A percentile compares a stretch with the other conserved stretches of the same genome.
phyloP scores from a whole-genome alignment of 2,888 invertebrate species.

The Melinopterus prodromus region DNA sequence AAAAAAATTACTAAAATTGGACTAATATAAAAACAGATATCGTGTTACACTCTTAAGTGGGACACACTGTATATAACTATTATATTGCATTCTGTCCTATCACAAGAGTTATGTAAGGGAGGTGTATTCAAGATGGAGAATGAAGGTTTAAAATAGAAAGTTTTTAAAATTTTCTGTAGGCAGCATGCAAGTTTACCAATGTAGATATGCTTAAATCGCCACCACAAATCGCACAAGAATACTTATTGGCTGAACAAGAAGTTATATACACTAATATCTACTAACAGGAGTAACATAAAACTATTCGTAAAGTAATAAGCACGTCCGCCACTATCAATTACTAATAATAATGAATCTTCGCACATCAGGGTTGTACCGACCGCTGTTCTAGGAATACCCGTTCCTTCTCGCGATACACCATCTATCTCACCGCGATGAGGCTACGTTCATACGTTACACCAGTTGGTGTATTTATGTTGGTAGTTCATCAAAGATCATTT shows the following conservation, averaged over 20 bases:
- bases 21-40: too few species aligned
- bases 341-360: neutral
- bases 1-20: too few species aligned
- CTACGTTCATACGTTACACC: neutral
- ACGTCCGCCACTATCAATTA: neutral
- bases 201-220: neutral
- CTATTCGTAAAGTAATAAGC: neutral
- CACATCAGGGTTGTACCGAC: neutral
- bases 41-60: too few species aligned
- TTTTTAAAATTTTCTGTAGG: too few species aligned
- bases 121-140: too few species aligned
- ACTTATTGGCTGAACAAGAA: neutral
- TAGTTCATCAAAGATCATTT: too few species aligned
- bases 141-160: too few species aligned
- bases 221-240: neutral
- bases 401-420: neutral
- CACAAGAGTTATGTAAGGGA: too few species aligned
- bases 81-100: too few species aligned
- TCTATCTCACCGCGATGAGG: neutral
- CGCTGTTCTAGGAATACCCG: neutral
- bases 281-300: neutral
- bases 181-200: too few species aligned
- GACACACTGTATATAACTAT: too few species aligned
- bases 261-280: conserved; percentile 4
- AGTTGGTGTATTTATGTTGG: too few species aligned